Conservation (phyloP, 2,888 invertebrate genomes). For the Smittia aterrima region DNA sequence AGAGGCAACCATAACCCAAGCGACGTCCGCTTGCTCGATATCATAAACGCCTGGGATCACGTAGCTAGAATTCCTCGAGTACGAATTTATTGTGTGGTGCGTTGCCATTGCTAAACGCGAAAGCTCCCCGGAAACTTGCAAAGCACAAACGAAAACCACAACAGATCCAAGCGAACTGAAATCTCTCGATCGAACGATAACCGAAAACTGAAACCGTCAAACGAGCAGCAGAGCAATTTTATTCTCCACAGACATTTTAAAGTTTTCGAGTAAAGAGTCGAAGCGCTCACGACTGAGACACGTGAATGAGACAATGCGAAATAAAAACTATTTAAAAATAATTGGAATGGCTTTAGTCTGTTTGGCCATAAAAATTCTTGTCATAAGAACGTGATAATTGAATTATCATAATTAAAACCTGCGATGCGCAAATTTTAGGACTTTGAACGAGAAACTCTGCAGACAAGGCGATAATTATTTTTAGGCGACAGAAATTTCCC, state of each 20-base stretch:
- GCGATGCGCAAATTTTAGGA: too few relatives aligned
- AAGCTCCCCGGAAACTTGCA: background rate
- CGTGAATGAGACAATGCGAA: too few relatives aligned
- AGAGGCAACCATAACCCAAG: conserved; percentile 28
- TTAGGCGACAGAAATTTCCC: too few relatives aligned
- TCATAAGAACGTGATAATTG: too few relatives aligned
- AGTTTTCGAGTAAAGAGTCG: background rate
- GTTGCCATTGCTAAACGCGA: conserved; percentile 5
- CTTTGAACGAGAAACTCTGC: too few relatives aligned
- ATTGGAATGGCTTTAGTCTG: background rate
- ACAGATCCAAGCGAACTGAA: background rate
- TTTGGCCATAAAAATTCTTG: too few relatives aligned
- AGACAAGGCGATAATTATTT: too few relatives aligned
- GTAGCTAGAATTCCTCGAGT: conserved; percentile 22
- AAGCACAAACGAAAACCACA: background rate
- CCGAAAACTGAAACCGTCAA: conserved; percentile 23
- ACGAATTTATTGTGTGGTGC: conserved; percentile 22
- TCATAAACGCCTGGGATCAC: conserved; percentile 46
- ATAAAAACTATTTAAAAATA: background rate
- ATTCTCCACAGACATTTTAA: background rate
- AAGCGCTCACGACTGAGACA: too few relatives aligned
- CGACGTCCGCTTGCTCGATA: conserved; percentile 17
- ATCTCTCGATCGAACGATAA: conserved; percentile 17
- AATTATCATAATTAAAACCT: too few relatives aligned
- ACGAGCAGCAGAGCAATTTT: background rate